Percentiles rank a stretch among this genome's conserved stretches.
Conservation (phyloP, 30 jellyfish, hydroid and myxozoan genomes). For the Pelagia noctiluca region DNA sequence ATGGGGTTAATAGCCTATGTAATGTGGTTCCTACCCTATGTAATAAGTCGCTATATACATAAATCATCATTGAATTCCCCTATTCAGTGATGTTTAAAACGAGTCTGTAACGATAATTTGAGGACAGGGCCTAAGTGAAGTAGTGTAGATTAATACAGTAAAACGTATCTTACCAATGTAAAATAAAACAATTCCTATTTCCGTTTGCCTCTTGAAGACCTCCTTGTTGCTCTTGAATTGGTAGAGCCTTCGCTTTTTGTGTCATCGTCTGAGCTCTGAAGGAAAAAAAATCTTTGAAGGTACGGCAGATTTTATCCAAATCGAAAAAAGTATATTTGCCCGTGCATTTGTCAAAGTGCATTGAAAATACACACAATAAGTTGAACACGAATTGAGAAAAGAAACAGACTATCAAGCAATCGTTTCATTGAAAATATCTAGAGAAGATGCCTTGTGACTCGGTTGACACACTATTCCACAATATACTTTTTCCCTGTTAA, state of each 20-base stretch:
- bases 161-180: not conserved
- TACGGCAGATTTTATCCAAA: not conserved
- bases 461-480: no score
- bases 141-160: not conserved
- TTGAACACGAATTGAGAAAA: not conserved
- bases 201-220: slow-evolving; percentile 45
- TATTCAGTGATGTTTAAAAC: no score
- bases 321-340: not conserved
- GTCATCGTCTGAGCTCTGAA: slow-evolving; percentile 48
- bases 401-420: not conserved
- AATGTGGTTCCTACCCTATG: no score
- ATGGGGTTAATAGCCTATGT: no score
- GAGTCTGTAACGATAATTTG: no score
- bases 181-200: no score
- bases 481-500: no score
- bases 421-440: not conserved
- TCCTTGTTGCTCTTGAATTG: slow-evolving; percentile 34
- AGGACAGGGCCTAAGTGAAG: no score
- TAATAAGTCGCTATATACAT: no score
- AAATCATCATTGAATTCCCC: no score
- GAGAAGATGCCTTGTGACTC: no score
- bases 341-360: not conserved
- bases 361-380: not conserved
- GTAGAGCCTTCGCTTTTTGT: slow-evolving; percentile 50
- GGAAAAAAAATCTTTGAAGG: not conserved